A percentile compares a stretch with the other conserved stretches of the same genome.
Evolutionary conservation across 2,888 invertebrate species (phyloP).

Genomic region (Hydraecia micacea): DNA sequence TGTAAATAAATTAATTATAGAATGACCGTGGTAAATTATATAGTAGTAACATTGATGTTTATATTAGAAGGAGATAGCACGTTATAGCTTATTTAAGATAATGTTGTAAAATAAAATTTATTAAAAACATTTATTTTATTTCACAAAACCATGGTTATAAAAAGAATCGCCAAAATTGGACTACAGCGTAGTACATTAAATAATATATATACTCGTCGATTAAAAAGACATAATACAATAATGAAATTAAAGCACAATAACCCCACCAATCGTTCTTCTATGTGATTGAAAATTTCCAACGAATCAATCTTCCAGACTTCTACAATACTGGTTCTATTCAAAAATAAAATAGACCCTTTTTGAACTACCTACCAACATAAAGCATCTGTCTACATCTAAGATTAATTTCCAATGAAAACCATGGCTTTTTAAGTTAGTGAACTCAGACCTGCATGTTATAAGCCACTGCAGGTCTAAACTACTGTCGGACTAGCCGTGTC

Average conservation of each 20-base stretch:
- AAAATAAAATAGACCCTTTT: not conserved
- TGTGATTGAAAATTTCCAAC: not conserved
- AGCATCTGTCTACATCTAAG: not conserved
- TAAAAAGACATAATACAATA: not conserved
- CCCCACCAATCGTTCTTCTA: not conserved
- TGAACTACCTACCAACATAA: not conserved
- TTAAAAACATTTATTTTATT: slow-evolving; percentile 48
- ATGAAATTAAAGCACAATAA: not conserved
- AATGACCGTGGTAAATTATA: slow-evolving; percentile 62
- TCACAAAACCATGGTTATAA: not conserved
- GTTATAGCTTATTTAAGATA: slow-evolving; percentile 69
- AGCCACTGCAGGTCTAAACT: not conserved
- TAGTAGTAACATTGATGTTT: slow-evolving; percentile 76
- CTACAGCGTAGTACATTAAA: not conserved
- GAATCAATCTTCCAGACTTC: not conserved
- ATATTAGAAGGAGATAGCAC: slow-evolving; percentile 71
- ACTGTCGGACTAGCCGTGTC: not conserved
- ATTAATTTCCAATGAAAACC: not conserved
- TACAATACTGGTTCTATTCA: not conserved
- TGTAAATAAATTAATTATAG: slow-evolving; percentile 72
- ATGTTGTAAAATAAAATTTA: slow-evolving; percentile 79
- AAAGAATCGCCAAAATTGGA: not conserved
- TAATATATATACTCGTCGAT: not conserved
- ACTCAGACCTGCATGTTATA: not conserved
- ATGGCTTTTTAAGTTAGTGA: not conserved